These are phyloP conservation scores for Mobula hypostoma DNA, from an alignment of 2,113 vertebrate genomes.

Conservation along the genomic window DNA sequence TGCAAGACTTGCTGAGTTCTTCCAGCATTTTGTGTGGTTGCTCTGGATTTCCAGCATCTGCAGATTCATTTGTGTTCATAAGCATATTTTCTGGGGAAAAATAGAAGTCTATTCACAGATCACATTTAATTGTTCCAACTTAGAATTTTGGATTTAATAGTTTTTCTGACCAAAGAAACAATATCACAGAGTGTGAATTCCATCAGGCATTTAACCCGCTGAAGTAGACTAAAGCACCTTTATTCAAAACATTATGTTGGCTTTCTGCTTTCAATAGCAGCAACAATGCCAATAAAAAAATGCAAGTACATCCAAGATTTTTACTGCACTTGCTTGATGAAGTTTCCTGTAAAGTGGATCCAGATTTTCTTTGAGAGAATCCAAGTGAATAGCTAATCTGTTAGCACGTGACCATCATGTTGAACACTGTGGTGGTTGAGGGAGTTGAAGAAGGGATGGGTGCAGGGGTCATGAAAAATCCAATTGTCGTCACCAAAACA, in stretches of 20 bases:
- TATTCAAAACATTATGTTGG: constrained; percentile 8
- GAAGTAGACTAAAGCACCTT: background rate
- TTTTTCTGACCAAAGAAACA: background rate
- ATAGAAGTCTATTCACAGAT: background rate
- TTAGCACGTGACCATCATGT: background rate
- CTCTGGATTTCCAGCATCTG: no score
- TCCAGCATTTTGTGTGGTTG: no score
- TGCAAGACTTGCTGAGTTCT: no score
- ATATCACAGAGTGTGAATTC: background rate
- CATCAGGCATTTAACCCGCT: background rate
- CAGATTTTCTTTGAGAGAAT: background rate
- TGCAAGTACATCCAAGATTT: constrained; percentile 3
- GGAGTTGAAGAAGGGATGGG: background rate
- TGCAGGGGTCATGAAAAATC: background rate
- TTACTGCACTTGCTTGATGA: background rate
- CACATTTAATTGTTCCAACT: background rate
- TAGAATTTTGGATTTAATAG: background rate
- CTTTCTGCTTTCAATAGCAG: background rate
- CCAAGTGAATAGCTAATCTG: background rate
- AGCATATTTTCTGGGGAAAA: background rate
- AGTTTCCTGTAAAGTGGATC: constrained; percentile 19
- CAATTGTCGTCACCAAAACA: background rate
- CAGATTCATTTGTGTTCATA: no score
- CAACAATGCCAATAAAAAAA: constrained; percentile 7
- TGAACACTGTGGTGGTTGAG: constrained; percentile 9